These are phyloP conservation scores for Epicauta chinensis DNA, from an alignment of 1,140 invertebrate genomes.

Conservation along the genomic window DNA sequence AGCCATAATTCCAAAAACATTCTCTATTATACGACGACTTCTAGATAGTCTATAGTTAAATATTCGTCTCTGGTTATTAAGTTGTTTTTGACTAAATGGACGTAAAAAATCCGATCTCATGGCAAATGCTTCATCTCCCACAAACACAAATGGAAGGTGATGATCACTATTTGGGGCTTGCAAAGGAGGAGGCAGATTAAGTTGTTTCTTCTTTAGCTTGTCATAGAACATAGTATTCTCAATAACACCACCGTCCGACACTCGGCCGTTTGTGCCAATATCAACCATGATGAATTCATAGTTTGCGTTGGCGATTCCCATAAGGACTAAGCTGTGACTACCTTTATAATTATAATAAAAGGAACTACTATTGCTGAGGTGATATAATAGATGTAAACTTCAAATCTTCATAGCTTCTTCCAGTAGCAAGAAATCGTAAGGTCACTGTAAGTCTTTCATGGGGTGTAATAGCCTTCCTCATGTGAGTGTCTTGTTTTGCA, in stretches of 20 bases:
- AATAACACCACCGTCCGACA: conserved; percentile 39
- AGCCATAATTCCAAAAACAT: conserved; percentile 16
- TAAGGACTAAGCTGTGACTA: conserved; percentile 31
- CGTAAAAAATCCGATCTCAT: background rate
- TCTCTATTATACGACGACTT: conserved; percentile 4
- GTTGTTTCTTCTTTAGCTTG: conserved; percentile 16
- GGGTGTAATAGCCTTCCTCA: no score
- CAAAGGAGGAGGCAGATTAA: conserved; percentile 27
- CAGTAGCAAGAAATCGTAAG: no score
- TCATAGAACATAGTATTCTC: conserved; percentile 29
- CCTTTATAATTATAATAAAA: conserved; percentile 36
- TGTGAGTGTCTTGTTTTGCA: no score
- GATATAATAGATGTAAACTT: no score
- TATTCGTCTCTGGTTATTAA: background rate
- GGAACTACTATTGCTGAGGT: conserved; percentile 32
- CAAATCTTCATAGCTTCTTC: no score
- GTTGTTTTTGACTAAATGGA: background rate
- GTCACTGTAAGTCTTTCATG: no score
- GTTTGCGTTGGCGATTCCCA: conserved; percentile 40
- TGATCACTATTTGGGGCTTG: background rate
- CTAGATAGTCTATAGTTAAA: conserved; percentile 11
- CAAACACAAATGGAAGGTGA: background rate
- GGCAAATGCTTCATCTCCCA: conserved; percentile 1
- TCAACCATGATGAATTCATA: conserved; percentile 41
- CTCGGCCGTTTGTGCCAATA: conserved; percentile 37